Conservation (phyloP, 2,113 vertebrate species). For the Calypte anna region DNA sequence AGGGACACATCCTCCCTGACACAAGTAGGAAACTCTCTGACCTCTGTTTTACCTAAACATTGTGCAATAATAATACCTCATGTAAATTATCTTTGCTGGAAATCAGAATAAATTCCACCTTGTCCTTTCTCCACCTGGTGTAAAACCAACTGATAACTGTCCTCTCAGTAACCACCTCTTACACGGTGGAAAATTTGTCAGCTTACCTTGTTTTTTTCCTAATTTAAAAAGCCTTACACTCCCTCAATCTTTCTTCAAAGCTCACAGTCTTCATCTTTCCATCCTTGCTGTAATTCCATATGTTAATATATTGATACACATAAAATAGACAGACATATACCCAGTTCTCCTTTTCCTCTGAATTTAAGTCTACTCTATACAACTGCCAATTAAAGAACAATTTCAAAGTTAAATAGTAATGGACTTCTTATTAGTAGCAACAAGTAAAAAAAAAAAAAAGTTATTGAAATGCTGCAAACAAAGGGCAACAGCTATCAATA, state of each 20-base stretch:
- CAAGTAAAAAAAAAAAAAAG: neutral
- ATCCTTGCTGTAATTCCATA: neutral
- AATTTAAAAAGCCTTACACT: neutral
- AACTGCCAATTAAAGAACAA: neutral
- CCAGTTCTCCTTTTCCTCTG: neutral
- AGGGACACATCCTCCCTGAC: neutral
- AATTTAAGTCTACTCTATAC: neutral
- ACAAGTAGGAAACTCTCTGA: neutral
- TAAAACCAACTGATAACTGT: neutral
- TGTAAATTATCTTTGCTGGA: neutral
- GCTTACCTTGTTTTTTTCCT: neutral
- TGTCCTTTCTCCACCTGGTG: neutral
- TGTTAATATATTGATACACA: neutral
- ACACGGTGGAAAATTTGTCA: neutral
- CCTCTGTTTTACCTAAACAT: neutral
- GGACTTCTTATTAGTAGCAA: neutral
- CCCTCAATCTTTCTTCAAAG: neutral
- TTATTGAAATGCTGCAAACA: neutral
- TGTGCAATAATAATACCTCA: neutral
- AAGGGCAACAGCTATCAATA: neutral
- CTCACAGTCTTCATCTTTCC: neutral
- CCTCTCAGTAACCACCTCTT: neutral
- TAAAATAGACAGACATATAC: neutral
- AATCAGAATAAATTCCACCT: neutral
- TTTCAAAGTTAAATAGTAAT: neutral